These are phyloP conservation scores for Aleiodes leptofemur DNA, from an alignment of 2,888 invertebrate genomes.

Conservation along the genomic window DNA sequence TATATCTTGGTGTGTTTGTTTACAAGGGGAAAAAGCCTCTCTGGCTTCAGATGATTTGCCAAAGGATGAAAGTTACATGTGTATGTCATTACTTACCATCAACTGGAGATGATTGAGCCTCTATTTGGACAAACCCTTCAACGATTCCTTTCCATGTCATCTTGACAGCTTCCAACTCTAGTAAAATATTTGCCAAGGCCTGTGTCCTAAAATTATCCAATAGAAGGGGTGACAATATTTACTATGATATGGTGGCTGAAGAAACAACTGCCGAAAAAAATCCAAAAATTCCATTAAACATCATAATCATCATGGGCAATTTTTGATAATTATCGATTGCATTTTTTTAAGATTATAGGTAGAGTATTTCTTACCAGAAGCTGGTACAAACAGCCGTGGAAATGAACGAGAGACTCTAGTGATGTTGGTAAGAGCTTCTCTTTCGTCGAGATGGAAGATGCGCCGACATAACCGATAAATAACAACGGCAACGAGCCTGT, in stretches of 20 bases:
- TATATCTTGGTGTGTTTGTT: constrained; percentile 29
- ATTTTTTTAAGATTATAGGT: too few relatives aligned
- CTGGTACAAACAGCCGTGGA: not conserved
- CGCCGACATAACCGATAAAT: constrained; percentile 75
- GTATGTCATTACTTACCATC: not conserved
- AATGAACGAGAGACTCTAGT: constrained; percentile 9
- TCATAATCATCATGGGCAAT: not conserved
- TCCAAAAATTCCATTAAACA: not conserved
- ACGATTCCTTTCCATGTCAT: constrained; percentile 1
- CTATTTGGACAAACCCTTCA: constrained; percentile 6
- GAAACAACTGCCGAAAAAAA: not conserved
- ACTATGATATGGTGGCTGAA: not conserved
- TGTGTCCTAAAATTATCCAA: not conserved
- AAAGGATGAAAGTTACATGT: not conserved
- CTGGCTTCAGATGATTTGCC: constrained; percentile 19
- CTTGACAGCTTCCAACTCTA: not conserved
- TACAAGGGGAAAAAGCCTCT: constrained; percentile 27
- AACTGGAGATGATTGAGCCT: not conserved
- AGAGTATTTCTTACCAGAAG: constrained; percentile 19
- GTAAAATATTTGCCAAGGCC: not conserved
- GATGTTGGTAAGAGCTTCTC: constrained; percentile 54
- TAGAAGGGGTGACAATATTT: not conserved
- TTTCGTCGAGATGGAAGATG: constrained; percentile 71
- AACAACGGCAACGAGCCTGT: constrained; percentile 75
- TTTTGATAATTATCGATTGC: too few relatives aligned